Evolutionary conservation across 2,113 vertebrate species (phyloP).

Genomic region (Ageneiosus marmoratus): DNA sequence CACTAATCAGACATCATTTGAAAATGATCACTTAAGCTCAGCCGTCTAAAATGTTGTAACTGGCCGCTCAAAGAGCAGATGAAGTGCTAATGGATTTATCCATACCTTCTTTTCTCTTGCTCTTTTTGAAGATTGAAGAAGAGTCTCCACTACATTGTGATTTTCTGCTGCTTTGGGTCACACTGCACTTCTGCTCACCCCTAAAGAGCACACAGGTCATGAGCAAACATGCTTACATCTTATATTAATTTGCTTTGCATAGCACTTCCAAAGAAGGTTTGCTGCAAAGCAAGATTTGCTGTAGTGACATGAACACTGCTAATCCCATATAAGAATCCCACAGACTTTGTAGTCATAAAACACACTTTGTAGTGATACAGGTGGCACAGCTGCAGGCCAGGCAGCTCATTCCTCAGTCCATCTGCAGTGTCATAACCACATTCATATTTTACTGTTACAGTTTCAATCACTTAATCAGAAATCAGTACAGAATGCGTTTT

Average conservation of each 20-base stretch:
- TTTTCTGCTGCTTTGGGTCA: slow-evolving; percentile 71
- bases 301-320: not conserved
- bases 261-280: not conserved
- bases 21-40: not conserved
- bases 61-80: not conserved
- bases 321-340: not conserved
- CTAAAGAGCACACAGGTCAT: slow-evolving; percentile 22
- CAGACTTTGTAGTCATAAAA: not conserved
- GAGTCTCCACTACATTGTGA: slow-evolving; percentile 68
- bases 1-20: not conserved
- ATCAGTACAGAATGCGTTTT: not conserved
- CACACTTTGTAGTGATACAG: not conserved
- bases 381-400: not conserved
- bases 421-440: not conserved
- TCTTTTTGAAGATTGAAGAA: slow-evolving; percentile 71
- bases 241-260: not conserved
- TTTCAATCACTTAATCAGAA: not conserved
- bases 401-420: not conserved
- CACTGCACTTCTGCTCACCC: slow-evolving; percentile 73
- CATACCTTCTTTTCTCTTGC: slow-evolving; percentile 70
- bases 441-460: not conserved
- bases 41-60: not conserved
- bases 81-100: not conserved
- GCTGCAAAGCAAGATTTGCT: slow-evolving; percentile 1
- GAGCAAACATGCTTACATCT: not conserved